Conservation (phyloP, 1,140 invertebrate genomes). For the Lordiphosa collinella region DNA sequence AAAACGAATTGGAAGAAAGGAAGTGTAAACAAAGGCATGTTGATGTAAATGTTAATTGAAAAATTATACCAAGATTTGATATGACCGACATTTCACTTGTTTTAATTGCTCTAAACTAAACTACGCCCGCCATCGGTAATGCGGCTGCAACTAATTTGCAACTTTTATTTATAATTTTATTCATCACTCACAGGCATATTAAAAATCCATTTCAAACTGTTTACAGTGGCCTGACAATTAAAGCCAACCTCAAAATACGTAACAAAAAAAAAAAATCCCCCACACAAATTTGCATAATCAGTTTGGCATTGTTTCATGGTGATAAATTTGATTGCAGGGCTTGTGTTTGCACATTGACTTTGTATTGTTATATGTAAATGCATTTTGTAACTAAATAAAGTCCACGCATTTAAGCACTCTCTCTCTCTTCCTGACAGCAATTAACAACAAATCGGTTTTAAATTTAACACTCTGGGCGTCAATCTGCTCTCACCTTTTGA, state of each 20-base stretch:
- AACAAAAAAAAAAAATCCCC: slow-evolving; percentile 13
- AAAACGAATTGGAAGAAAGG: too few relatives aligned
- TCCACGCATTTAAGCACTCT: slow-evolving; percentile 39
- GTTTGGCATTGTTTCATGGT: slow-evolving; percentile 18
- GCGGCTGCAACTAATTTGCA: too few relatives aligned
- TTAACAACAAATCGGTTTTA: slow-evolving; percentile 54
- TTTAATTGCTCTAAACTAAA: too few relatives aligned
- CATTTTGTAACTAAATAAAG: slow-evolving; percentile 33
- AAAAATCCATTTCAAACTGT: slow-evolving; percentile 29
- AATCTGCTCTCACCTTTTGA: slow-evolving; percentile 1
- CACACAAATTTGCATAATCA: slow-evolving; percentile 52
- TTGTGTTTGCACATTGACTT: slow-evolving; percentile 1
- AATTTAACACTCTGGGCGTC: slow-evolving; percentile 7
- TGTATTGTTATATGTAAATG: too few relatives aligned
- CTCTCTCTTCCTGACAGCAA: slow-evolving; percentile 25
- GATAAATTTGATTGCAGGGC: too few relatives aligned
- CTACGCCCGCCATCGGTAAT: too few relatives aligned
- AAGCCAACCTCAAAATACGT: slow-evolving; percentile 20
- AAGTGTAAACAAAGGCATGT: too few relatives aligned
- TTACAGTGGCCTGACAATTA: slow-evolving; percentile 17
- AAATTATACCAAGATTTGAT: too few relatives aligned
- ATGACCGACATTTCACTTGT: too few relatives aligned
- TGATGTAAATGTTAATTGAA: too few relatives aligned
- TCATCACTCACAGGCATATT: slow-evolving; percentile 16
- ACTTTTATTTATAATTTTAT: slow-evolving; percentile 17